Evolutionary conservation across 2,888 invertebrate species (phyloP).

Genomic region (Chrysolina oricalcia): DNA sequence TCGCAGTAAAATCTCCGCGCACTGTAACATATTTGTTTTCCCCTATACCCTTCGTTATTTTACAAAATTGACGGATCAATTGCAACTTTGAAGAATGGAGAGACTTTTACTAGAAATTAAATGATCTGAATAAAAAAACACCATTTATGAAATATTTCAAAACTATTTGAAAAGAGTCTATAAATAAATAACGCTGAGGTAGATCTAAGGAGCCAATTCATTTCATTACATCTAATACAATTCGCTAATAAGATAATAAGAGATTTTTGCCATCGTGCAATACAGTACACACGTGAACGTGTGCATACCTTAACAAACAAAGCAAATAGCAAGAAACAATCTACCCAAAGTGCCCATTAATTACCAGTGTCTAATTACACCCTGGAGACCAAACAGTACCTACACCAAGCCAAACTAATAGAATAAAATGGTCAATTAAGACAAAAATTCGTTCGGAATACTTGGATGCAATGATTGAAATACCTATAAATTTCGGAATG

Average conservation of each 20-base stretch:
- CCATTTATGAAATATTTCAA: too few species aligned
- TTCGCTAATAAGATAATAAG: background rate
- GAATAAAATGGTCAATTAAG: conserved; percentile 4
- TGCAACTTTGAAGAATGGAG: too few species aligned
- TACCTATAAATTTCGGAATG: background rate
- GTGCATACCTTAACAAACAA: background rate
- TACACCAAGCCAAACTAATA: background rate
- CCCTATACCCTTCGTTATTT: too few species aligned
- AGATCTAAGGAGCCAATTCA: too few species aligned
- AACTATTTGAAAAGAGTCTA: too few species aligned
- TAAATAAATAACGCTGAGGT: too few species aligned
- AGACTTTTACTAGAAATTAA: too few species aligned
- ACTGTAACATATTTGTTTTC: too few species aligned
- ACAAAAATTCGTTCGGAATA: background rate
- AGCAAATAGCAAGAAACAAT: background rate
- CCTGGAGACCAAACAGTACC: background rate
- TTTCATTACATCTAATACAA: background rate
- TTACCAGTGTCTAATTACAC: conserved; percentile 23
- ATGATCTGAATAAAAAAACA: too few species aligned
- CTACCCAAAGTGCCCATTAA: conserved; percentile 10
- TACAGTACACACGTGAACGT: background rate
- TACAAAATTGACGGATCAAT: too few species aligned
- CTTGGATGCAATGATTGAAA: background rate
- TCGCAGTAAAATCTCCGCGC: too few species aligned
- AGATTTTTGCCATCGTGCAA: background rate